phyloP scores from a whole-genome alignment of 2,888 invertebrate species.

The Gnatocerus cornutus region DNA sequence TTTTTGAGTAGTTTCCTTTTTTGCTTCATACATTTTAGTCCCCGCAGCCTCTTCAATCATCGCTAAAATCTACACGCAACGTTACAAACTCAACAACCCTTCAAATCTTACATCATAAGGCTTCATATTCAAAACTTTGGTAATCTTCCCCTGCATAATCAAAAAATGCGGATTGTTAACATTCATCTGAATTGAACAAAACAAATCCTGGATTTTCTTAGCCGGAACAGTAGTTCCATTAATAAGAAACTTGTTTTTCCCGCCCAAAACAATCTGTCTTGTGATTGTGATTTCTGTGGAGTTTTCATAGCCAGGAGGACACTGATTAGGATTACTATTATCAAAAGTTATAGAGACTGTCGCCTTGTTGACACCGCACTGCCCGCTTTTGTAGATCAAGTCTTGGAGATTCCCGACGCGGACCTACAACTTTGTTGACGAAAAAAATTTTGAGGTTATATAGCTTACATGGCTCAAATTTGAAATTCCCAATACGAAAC shows the following conservation, averaged over 20 bases:
- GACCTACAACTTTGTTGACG: slow-evolving; percentile 80
- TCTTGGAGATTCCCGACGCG: slow-evolving; percentile 93
- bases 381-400: slow-evolving; percentile 97
- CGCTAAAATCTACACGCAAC: slow-evolving; percentile 81
- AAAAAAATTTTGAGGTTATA: slow-evolving; percentile 24
- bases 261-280: slow-evolving; percentile 90
- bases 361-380: slow-evolving; percentile 96
- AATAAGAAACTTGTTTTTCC: slow-evolving; percentile 93
- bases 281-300: slow-evolving; percentile 94
- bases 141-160: slow-evolving; percentile 99
- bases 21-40: slow-evolving; percentile 96
- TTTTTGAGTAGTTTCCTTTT: slow-evolving; percentile 89
- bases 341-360: slow-evolving; percentile 97
- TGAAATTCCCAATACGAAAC: slow-evolving; percentile 96
- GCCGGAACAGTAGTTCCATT: slow-evolving; percentile 94
- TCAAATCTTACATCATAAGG: slow-evolving; percentile 85
- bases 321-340: slow-evolving; percentile 85
- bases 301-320: slow-evolving; percentile 94
- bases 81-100: neutral
- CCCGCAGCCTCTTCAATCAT: slow-evolving; percentile 99
- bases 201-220: slow-evolving; percentile 93
- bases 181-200: slow-evolving; percentile 97
- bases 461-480: slow-evolving; percentile 88
- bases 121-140: slow-evolving; percentile 99
- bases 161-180: slow-evolving; percentile 99